Evolutionary conservation across 2,888 invertebrate genomes (phyloP).

Genomic region (Neoaliturus tenellus): DNA sequence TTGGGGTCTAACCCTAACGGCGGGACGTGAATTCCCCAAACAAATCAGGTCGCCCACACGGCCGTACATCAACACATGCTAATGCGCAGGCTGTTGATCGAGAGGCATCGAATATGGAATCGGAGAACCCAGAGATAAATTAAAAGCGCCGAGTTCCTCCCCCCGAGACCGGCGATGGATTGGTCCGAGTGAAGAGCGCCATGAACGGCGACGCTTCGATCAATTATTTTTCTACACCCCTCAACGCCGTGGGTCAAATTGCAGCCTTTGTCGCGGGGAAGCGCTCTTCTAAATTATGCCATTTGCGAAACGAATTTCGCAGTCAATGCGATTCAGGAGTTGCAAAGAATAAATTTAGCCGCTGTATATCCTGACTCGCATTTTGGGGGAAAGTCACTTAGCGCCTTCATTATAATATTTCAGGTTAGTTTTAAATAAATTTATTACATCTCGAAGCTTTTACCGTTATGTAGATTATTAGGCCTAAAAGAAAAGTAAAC

Average conservation of each 20-base stretch:
- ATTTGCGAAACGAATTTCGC: slow-evolving; percentile 30
- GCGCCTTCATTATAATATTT: too few species aligned
- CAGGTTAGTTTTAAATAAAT: too few species aligned
- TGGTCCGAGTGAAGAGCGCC: not conserved
- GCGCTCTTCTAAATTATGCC: slow-evolving; percentile 2
- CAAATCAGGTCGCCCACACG: not conserved
- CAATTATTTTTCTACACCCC: slow-evolving; percentile 51
- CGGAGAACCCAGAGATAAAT: slow-evolving; percentile 25
- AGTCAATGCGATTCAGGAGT: slow-evolving; percentile 13
- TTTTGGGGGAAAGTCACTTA: slow-evolving; percentile 16
- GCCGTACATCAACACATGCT: not conserved
- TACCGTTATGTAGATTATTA: too few species aligned
- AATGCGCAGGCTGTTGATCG: not conserved
- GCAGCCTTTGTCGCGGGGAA: slow-evolving; percentile 1
- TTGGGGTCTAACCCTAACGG: too few species aligned
- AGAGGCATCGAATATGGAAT: slow-evolving; percentile 7
- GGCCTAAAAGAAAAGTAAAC: too few species aligned
- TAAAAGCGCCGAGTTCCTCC: slow-evolving; percentile 39
- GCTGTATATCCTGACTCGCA: slow-evolving; percentile 5
- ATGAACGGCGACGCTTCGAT: slow-evolving; percentile 21
- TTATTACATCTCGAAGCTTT: too few species aligned
- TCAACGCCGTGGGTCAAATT: not conserved
- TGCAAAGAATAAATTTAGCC: slow-evolving; percentile 19
- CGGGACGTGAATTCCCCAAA: not conserved
- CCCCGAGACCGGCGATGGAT: not conserved